Conservation (phyloP, 2,888 invertebrate genomes). For the Latrodectus elegans region DNA sequence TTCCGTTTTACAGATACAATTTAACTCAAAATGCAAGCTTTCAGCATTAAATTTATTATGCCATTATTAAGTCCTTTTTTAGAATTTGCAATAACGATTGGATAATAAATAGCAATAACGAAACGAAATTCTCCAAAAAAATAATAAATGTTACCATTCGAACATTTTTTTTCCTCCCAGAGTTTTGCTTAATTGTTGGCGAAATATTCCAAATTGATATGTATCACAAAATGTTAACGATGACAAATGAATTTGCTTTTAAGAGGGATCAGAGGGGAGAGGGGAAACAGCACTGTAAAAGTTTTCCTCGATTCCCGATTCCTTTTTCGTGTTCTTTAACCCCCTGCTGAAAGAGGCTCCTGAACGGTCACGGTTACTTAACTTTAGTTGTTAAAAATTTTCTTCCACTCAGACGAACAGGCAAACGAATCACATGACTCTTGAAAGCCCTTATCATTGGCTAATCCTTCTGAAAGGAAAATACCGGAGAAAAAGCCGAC, state of each 20-base stretch:
- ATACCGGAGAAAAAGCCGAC: slow-evolving; percentile 1
- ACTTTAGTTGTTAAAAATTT: slow-evolving; percentile 39
- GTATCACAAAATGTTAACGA: slow-evolving; percentile 45
- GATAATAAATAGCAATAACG: too few species aligned
- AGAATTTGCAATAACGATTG: too few species aligned
- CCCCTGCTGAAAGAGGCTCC: slow-evolving; percentile 30
- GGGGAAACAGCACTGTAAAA: slow-evolving; percentile 11
- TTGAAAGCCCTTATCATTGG: slow-evolving; percentile 38
- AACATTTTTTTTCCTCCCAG: too few species aligned
- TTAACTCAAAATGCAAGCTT: too few species aligned
- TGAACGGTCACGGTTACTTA: slow-evolving; percentile 63
- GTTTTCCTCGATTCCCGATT: slow-evolving; percentile 2
- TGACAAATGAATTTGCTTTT: slow-evolving; percentile 40
- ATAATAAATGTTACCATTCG: too few species aligned
- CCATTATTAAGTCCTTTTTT: too few species aligned
- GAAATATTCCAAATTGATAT: slow-evolving; percentile 45
- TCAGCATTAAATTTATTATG: too few species aligned
- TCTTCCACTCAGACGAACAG: slow-evolving; percentile 46
- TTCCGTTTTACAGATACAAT: too few species aligned
- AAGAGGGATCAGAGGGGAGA: not conserved
- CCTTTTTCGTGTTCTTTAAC: slow-evolving; percentile 25
- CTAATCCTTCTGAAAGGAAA: slow-evolving; percentile 47
- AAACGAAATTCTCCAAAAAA: too few species aligned
- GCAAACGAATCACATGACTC: slow-evolving; percentile 57
- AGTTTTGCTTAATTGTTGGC: slow-evolving; percentile 19